These are phyloP conservation scores for Epirrhoe alternata DNA, from an alignment of 2,888 invertebrate genomes.

Conservation along the genomic window DNA sequence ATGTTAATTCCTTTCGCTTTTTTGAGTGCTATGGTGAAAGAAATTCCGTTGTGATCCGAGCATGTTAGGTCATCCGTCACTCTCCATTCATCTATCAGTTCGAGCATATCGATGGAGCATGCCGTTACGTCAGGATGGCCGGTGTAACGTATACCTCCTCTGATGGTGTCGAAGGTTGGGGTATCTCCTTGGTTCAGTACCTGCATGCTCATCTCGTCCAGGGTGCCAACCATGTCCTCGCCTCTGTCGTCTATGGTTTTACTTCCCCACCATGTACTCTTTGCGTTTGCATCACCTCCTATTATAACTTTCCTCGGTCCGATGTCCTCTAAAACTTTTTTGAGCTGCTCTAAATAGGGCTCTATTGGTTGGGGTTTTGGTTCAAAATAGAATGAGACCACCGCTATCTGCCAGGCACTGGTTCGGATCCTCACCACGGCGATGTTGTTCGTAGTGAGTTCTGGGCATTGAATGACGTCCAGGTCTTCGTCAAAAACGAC, in stretches of 20 bases:
- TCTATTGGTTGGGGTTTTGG: not conserved
- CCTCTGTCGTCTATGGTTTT: not conserved
- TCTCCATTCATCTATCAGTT: not conserved
- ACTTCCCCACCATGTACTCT: not conserved
- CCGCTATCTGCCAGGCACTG: slow-evolving; percentile 25
- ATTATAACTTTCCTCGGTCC: not conserved
- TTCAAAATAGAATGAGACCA: slow-evolving; percentile 41
- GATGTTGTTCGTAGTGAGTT: slow-evolving; percentile 4
- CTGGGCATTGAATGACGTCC: slow-evolving; percentile 1
- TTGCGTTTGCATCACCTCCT: slow-evolving; percentile 5
- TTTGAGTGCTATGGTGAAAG: not conserved
- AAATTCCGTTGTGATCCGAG: slow-evolving; percentile 3
- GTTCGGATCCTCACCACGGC: slow-evolving; percentile 29
- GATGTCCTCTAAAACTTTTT: not conserved
- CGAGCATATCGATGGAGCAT: not conserved
- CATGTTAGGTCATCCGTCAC: not conserved
- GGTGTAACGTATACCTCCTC: not conserved
- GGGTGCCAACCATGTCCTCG: not conserved
- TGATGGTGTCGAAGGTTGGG: slow-evolving; percentile 1
- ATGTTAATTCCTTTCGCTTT: not conserved
- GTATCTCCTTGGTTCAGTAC: not conserved
- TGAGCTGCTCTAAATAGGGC: slow-evolving; percentile 2
- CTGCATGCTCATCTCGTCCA: not conserved
- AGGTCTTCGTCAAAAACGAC: not conserved
- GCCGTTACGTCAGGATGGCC: not conserved